A percentile compares a stretch with the other conserved stretches of the same genome.
Evolutionary conservation across 2,113 vertebrate genomes (phyloP).

Genomic region (Grus americana): DNA sequence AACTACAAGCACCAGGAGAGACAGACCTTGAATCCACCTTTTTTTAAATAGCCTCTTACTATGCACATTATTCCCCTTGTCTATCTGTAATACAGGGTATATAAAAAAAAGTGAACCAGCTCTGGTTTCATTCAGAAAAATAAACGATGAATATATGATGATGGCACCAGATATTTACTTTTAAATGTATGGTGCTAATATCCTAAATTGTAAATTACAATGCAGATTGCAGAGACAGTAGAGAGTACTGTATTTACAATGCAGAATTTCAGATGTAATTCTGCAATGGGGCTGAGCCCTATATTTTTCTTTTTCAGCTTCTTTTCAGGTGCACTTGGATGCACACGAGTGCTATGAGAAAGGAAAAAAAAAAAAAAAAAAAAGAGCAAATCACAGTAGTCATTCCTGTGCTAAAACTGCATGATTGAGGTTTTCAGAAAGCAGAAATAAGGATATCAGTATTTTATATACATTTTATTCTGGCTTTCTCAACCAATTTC

Average conservation of each 20-base stretch:
- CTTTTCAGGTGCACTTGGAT: background rate
- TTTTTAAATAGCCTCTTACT: background rate
- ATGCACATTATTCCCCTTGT: background rate
- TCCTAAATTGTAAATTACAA: background rate
- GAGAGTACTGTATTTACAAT: background rate
- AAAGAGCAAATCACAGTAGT: background rate
- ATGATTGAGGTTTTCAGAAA: background rate
- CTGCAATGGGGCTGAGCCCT: background rate
- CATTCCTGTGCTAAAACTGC: background rate
- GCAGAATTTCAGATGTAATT: background rate
- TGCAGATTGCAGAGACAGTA: background rate
- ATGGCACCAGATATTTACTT: background rate
- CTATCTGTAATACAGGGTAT: background rate
- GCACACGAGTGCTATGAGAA: background rate
- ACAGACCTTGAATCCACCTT: background rate
- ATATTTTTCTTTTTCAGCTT: background rate
- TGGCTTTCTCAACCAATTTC: conserved; percentile 25
- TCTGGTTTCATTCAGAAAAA: background rate
- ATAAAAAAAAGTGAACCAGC: background rate
- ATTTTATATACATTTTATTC: conserved; percentile 13
- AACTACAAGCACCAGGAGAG: background rate
- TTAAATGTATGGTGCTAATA: background rate
- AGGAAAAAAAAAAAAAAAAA: background rate
- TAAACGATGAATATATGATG: background rate
- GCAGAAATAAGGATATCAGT: background rate